These are phyloP conservation scores for Pseudopipra pipra DNA, from an alignment of 2,113 vertebrate species.

Conservation along the genomic window DNA sequence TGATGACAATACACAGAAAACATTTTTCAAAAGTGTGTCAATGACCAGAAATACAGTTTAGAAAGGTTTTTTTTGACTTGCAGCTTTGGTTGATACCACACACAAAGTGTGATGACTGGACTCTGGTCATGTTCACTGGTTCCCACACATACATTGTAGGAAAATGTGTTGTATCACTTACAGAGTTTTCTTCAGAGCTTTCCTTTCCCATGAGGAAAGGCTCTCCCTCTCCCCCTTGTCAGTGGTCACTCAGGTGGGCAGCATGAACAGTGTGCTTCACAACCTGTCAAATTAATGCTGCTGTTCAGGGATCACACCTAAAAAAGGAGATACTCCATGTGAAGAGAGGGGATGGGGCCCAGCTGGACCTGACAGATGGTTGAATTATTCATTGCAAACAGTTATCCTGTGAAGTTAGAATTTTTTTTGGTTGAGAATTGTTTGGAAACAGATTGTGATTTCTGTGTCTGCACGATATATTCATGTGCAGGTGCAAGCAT, in stretches of 20 bases:
- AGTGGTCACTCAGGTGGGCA: not conserved
- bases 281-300: not conserved
- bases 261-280: not conserved
- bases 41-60: not conserved
- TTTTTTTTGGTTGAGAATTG: not conserved
- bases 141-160: not conserved
- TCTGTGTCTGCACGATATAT: not conserved
- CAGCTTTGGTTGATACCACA: not conserved
- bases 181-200: not conserved
- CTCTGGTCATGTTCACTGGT: not conserved
- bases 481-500: not conserved
- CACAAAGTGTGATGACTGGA: not conserved
- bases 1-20: not conserved
- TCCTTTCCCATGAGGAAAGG: rapidly evolving
- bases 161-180: not conserved
- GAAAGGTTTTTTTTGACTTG: not conserved
- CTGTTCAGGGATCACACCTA: not conserved
- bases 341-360: not conserved
- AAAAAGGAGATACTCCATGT: not conserved
- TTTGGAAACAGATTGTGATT: conserved; percentile 28
- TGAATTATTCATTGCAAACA: conserved; percentile 41
- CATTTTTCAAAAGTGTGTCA: not conserved
- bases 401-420: not conserved
- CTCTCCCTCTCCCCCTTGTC: not conserved
- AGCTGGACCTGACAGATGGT: conserved; percentile 43